Conservation (phyloP, 1,140 invertebrate genomes). For the Sarcophaga bullata region DNA sequence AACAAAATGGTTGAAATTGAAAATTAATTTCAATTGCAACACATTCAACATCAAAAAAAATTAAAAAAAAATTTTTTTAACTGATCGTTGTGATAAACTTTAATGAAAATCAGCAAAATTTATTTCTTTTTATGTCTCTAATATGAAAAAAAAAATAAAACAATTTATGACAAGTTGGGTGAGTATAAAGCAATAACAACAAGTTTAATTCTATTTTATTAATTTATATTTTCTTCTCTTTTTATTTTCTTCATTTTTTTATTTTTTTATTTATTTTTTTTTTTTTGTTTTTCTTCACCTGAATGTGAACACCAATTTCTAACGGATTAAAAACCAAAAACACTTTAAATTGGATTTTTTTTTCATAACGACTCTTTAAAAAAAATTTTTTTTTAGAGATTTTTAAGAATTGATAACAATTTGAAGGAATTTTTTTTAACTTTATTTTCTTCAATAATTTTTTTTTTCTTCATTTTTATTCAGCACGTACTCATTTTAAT, state of each 20-base stretch:
- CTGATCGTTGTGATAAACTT: constrained; percentile 35
- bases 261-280: too few species aligned
- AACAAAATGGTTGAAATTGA: constrained; percentile 31
- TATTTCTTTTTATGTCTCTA: background rate
- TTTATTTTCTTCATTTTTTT: too few species aligned
- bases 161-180: constrained; percentile 15
- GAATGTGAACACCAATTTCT: background rate
- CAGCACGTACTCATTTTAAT: background rate
- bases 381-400: background rate
- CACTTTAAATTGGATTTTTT: constrained; percentile 7
- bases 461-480: background rate
- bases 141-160: background rate
- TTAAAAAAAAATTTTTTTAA: constrained; percentile 16
- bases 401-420: background rate
- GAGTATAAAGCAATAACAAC: constrained; percentile 5
- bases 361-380: background rate
- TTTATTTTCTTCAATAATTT: background rate
- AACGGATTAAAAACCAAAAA: background rate
- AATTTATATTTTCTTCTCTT: background rate
- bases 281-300: too few species aligned
- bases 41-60: constrained; percentile 15
- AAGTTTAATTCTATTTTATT: background rate
- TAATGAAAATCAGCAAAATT: constrained; percentile 16
- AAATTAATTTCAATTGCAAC: constrained; percentile 24
- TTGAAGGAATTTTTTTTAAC: background rate